A percentile compares a stretch with the other conserved stretches of the same genome.
Evolutionary conservation across 2,113 vertebrate species (phyloP).

Genomic region (Trogon surrucura): DNA sequence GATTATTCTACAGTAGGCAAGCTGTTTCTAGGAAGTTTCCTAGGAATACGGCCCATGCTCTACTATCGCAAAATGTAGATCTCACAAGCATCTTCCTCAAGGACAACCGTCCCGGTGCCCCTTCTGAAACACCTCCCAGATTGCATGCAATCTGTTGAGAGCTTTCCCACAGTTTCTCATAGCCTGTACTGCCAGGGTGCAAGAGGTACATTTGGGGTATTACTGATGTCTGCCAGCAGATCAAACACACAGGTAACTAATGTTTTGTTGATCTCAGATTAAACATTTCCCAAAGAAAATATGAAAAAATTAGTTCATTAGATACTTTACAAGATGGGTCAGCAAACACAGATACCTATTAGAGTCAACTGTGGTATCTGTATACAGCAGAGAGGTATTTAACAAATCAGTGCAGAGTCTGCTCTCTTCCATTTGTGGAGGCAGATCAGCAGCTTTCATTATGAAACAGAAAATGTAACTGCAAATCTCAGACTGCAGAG

Average conservation of each 20-base stretch:
- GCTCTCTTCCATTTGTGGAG: background rate
- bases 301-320: background rate
- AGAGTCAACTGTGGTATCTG: background rate
- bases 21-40: background rate
- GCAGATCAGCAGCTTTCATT: background rate
- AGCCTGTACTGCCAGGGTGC: background rate
- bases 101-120: fast-evolving
- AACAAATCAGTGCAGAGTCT: background rate
- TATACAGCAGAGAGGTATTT: background rate
- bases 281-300: background rate
- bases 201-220: background rate
- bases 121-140: background rate
- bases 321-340: background rate
- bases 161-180: background rate
- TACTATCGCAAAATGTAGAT: background rate
- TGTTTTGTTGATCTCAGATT: background rate
- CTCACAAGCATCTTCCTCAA: background rate
- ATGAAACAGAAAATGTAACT: background rate
- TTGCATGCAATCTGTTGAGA: background rate
- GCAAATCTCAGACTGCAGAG: background rate
- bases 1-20: background rate
- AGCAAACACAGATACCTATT: background rate
- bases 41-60: background rate
- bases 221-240: background rate
- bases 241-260: background rate